Conservation (phyloP, 2,113 vertebrate genomes). For the Bufo bufo region DNA sequence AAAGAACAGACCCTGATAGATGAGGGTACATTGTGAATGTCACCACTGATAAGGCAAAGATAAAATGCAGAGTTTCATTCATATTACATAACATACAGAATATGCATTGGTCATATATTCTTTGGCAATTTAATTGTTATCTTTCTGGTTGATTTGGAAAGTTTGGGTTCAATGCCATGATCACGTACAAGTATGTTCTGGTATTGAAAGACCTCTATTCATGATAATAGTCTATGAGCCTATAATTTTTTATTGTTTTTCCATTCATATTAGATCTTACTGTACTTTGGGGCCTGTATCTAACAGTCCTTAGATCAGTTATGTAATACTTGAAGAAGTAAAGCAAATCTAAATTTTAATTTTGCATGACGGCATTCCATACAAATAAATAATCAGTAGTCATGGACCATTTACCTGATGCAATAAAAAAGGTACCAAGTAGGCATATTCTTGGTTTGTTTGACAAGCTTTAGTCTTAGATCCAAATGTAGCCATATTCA, state of each 20-base stretch:
- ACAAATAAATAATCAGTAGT: not conserved
- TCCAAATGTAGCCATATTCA: no score
- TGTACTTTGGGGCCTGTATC: not conserved
- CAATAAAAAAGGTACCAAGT: no score
- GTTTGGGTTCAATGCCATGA: not conserved
- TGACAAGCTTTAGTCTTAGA: no score
- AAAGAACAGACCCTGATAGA: not conserved
- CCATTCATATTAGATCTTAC: not conserved
- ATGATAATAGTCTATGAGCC: not conserved
- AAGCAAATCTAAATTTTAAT: no score
- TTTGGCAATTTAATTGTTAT: slow-evolving; percentile 1
- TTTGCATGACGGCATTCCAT: not conserved
- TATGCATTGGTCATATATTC: not conserved
- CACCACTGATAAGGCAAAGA: not conserved
- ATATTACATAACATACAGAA: slow-evolving; percentile 1
- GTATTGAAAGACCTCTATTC: no score
- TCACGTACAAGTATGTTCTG: not conserved
- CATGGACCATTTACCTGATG: not conserved
- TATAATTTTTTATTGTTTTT: not conserved
- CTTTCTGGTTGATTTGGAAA: not conserved
- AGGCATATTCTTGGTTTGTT: no score
- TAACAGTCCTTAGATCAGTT: not conserved
- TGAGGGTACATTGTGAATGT: not conserved
- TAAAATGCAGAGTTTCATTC: not conserved
- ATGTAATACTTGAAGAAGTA: no score